Base-by-base conservation (phyloP, 2,888 invertebrate genomes). In the Cheilosia vulpina region DNA sequence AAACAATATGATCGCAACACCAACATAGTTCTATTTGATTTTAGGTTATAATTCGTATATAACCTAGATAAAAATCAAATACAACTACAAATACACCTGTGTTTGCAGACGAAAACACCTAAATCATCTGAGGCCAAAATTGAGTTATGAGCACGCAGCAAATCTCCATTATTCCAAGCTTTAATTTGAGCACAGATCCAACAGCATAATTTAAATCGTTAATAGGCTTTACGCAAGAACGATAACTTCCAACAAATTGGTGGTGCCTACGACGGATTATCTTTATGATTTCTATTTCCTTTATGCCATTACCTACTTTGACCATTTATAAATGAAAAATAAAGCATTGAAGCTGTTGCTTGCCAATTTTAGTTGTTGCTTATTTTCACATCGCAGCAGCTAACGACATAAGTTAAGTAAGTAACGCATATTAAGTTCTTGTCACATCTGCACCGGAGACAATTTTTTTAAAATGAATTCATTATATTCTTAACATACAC, bases 171-270 rank as follows among this genome's bases (percentile, higher is more conserved):
- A 52, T 52, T 21, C 21, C 3, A 27, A 24, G 13, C 47, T 47
- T 47, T 19, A 2, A 17, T 17, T 9, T 47, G 47, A 47, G 47
- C 7, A 17, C 9, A 47, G 15, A 21, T 6, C 6, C 62, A 31
- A 63, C n/a, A 27, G n/a, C 17, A 62, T n/a, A 15, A 17, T 45
- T 45, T 47, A 19, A 47, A 47, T 47, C 17, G 17, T 19, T 47
- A 52, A 52, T 52, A 52, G 24, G 24, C 13, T 52, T 52, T 52
- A 52, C 52, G 52, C 24, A 52, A 24, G 52, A 52, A 52, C 19
- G 17, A 2, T 9, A 52, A 13, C 52, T 15, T 52, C 21, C 21
- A 52, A 21, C 52, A 15, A 5, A 15, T 13, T 52, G 52, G 6
- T 52, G 13, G 21, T 24, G 52, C 21, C 5, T 4, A 27, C 52